Evolutionary conservation across 2,888 invertebrate species (phyloP).

Genomic region (Cantharis flavilabris): DNA sequence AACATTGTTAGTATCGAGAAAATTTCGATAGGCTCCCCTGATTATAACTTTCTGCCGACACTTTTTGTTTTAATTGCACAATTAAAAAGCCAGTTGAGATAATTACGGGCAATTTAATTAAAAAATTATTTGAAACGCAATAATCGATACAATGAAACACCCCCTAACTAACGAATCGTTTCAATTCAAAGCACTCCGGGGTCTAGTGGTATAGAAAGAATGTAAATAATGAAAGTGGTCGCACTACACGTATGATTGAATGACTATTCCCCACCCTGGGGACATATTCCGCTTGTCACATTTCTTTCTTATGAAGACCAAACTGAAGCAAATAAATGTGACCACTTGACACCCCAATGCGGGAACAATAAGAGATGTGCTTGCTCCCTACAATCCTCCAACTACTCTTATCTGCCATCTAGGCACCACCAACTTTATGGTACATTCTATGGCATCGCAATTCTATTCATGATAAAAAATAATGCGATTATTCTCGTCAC

Average conservation of each 20-base stretch:
- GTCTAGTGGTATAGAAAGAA: conserved; percentile 30
- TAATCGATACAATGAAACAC: conserved; percentile 45
- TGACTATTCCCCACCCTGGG: conserved; percentile 47
- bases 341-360: conserved; percentile 50
- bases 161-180: conserved; percentile 50
- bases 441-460: conserved; percentile 13
- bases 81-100: conserved; percentile 45
- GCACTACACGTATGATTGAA: conserved; percentile 54
- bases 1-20: conserved; percentile 40
- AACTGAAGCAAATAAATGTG: conserved; percentile 54
- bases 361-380: conserved; percentile 25
- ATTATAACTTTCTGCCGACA: conserved; percentile 42
- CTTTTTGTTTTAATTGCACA: conserved; percentile 46
- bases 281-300: conserved; percentile 55
- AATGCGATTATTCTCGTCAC: conserved; percentile 31
- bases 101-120: conserved; percentile 46
- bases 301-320: conserved; percentile 52
- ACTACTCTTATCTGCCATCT: conserved; percentile 26
- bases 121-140: conserved; percentile 45
- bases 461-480: conserved; percentile 23
- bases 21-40: conserved; percentile 44
- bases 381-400: conserved; percentile 22
- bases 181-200: conserved; percentile 46
- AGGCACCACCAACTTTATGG: conserved; percentile 9
- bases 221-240: conserved; percentile 51